These are phyloP conservation scores for Psittacus erithacus DNA, from an alignment of 2,113 vertebrate genomes.

Conservation along the genomic window DNA sequence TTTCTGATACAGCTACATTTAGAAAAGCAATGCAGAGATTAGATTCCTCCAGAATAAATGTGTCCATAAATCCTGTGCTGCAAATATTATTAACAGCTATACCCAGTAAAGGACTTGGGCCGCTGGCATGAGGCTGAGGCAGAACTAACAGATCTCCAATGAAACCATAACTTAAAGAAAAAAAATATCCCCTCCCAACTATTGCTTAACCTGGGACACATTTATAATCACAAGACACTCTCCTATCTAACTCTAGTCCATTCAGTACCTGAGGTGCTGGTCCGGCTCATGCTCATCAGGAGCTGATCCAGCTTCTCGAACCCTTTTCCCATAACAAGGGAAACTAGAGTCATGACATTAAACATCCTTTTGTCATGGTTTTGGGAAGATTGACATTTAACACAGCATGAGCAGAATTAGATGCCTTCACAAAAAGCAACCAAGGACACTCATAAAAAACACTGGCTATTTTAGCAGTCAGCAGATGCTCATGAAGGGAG, in stretches of 20 bases:
- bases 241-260: not conserved
- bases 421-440: not conserved
- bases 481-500: not conserved
- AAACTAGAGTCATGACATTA: not conserved
- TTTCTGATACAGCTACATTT: conserved; percentile 35
- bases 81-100: not conserved
- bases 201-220: not conserved
- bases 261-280: not conserved
- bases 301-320: not conserved
- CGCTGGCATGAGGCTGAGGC: not conserved
- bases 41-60: conserved; percentile 45
- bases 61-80: conserved; percentile 22
- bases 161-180: not conserved
- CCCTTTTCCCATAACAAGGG: not conserved
- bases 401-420: not conserved
- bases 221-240: not conserved
- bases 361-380: not conserved
- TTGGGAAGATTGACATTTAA: not conserved
- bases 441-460: not conserved
- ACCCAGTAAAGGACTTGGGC: not conserved
- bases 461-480: not conserved
- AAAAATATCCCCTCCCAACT: not conserved
- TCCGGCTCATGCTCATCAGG: not conserved
- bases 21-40: conserved; percentile 24
- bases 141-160: not conserved